Evolutionary conservation across 2,888 invertebrate genomes (phyloP).

Genomic region (Acanthosoma haemorrhoidale): DNA sequence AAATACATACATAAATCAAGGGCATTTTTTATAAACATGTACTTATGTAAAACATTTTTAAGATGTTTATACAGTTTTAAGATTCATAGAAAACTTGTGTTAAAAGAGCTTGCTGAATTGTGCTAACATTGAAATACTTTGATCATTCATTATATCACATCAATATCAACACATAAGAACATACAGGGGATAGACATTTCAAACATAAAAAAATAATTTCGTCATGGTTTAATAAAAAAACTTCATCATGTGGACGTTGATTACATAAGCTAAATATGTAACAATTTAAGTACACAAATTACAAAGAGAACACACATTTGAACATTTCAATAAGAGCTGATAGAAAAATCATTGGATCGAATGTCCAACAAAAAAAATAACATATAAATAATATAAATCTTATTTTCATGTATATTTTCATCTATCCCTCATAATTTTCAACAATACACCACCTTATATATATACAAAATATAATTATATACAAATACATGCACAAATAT

Average conservation of each 20-base stretch:
- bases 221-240: neutral
- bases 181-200: slow-evolving; percentile 13
- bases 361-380: no score
- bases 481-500: slow-evolving; percentile 25
- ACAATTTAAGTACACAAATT: neutral
- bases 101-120: slow-evolving; percentile 20
- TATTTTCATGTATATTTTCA: slow-evolving; percentile 14
- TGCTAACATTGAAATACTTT: slow-evolving; percentile 26
- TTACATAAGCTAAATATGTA: neutral
- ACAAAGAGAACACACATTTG: no score
- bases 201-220: slow-evolving; percentile 20
- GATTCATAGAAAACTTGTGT: slow-evolving; percentile 14
- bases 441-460: slow-evolving; percentile 21
- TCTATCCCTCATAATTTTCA: slow-evolving; percentile 16
- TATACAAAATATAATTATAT: slow-evolving; percentile 29
- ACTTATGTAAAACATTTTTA: slow-evolving; percentile 17
- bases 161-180: slow-evolving; percentile 14
- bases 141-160: slow-evolving; percentile 29
- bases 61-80: no score
- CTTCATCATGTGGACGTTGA: neutral
- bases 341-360: no score
- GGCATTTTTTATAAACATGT: slow-evolving; percentile 1
- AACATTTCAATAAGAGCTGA: no score
- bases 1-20: slow-evolving; percentile 12
- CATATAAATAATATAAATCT: neutral